These are phyloP conservation scores for Chelidonichthys spinosus DNA, from an alignment of 2,797 vertebrate species.

Conservation along the genomic window DNA sequence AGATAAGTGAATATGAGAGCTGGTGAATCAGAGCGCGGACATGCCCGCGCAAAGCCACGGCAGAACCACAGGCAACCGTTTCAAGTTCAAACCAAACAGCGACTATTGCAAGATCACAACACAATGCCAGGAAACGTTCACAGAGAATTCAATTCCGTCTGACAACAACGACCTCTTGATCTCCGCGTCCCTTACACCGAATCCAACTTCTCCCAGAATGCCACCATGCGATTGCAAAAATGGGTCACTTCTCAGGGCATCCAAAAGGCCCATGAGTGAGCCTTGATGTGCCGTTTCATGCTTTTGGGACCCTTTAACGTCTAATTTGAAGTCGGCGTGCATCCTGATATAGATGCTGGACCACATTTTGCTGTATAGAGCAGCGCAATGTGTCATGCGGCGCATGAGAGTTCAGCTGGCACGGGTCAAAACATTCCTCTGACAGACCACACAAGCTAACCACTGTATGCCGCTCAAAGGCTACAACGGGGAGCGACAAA, in stretches of 20 bases:
- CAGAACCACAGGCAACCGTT: slow-evolving; percentile 61
- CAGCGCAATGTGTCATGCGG: slow-evolving; percentile 59
- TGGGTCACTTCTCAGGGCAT: slow-evolving; percentile 39
- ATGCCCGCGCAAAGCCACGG: slow-evolving; percentile 59
- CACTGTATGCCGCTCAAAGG: slow-evolving; percentile 66
- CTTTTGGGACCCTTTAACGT: slow-evolving; percentile 38
- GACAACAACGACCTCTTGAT: slow-evolving; percentile 15
- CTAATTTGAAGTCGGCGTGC: slow-evolving; percentile 64
- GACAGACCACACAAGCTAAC: slow-evolving; percentile 76
- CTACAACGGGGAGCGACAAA: slow-evolving; percentile 64
- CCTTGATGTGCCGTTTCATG: slow-evolving; percentile 35
- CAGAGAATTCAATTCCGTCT: slow-evolving; percentile 9
- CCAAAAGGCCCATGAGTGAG: neutral
- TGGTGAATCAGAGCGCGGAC: slow-evolving; percentile 61
- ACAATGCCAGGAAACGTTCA: slow-evolving; percentile 6
- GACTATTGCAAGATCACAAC: slow-evolving; percentile 34
- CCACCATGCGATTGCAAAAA: slow-evolving; percentile 16
- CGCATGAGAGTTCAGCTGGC: slow-evolving; percentile 68
- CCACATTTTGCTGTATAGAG: slow-evolving; percentile 55
- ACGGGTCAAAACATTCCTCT: slow-evolving; percentile 79
- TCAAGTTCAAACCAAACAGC: slow-evolving; percentile 68
- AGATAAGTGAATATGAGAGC: slow-evolving; percentile 37
- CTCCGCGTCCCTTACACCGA: neutral
- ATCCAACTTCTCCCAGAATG: slow-evolving; percentile 31
- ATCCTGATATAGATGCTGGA: slow-evolving; percentile 47